Evolutionary conservation across 2,888 invertebrate species (phyloP).

Genomic region (Thysanoteuthis rhombus): DNA sequence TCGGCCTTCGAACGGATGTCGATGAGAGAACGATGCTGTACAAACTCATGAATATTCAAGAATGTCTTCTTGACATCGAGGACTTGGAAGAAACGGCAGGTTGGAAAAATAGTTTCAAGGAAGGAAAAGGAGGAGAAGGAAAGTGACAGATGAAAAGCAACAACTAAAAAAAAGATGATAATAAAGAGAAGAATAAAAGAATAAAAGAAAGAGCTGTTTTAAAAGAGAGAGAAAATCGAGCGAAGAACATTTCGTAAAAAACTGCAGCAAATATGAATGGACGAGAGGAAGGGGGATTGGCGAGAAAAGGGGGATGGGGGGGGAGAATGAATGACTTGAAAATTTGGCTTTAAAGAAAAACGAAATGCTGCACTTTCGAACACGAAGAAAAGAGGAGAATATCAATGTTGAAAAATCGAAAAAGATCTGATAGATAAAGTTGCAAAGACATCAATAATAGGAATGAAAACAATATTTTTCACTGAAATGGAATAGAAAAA

Average conservation of each 20-base stretch:
- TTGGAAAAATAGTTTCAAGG: neutral
- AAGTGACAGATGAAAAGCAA: neutral
- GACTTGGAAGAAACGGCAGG: neutral
- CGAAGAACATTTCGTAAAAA: too few species aligned
- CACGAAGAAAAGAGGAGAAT: neutral
- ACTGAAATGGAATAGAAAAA: too few species aligned
- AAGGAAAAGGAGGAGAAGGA: neutral
- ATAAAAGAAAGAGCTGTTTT: neutral
- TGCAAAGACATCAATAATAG: too few species aligned
- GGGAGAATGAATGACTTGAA: neutral
- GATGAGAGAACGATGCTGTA: neutral
- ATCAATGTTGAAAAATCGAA: neutral
- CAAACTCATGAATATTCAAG: slow-evolving; percentile 12
- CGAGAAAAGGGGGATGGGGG: neutral
- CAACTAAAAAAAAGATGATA: neutral
- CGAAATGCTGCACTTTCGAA: too few species aligned
- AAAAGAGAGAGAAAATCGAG: too few species aligned
- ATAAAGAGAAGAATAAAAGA: neutral
- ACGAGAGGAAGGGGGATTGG: neutral
- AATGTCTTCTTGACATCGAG: neutral
- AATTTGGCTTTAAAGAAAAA: too few species aligned
- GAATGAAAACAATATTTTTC: too few species aligned
- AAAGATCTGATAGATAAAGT: too few species aligned
- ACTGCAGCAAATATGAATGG: neutral
- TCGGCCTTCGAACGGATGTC: neutral